phyloP scores from a whole-genome alignment of 2,888 invertebrate species.

The Leucozona laternaria region DNA sequence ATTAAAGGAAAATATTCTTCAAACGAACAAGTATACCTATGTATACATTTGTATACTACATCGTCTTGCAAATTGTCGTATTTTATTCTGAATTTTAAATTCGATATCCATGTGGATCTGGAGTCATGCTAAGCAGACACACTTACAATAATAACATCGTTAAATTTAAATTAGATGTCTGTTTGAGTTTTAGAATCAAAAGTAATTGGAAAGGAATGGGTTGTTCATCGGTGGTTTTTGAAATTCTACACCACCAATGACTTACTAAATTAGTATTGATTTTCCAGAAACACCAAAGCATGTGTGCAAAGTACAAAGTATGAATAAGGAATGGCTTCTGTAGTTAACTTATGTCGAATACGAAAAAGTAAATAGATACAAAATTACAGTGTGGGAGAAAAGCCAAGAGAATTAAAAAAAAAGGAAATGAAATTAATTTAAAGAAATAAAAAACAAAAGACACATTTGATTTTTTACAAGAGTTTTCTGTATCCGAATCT shows the following conservation, averaged over 20 bases:
- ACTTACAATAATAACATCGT: conserved; percentile 3
- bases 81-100: conserved; percentile 14
- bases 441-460: too few species aligned
- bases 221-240: not conserved
- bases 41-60: too few species aligned
- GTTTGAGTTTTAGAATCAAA: not conserved
- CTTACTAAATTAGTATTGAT: conserved; percentile 36
- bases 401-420: not conserved
- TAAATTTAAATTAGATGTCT: conserved; percentile 14
- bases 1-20: not conserved
- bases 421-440: too few species aligned
- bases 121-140: not conserved
- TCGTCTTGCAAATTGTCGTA: not conserved
- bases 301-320: conserved; percentile 19
- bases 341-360: not conserved
- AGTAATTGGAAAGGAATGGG: conserved; percentile 3
- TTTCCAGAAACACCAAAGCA: conserved; percentile 20
- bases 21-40: not conserved
- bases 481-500: too few species aligned
- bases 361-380: not conserved
- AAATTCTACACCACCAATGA: not conserved
- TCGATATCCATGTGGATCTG: not conserved
- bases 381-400: not conserved
- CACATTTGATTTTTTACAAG: too few species aligned
- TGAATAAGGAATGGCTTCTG: not conserved